A percentile compares a stretch with the other conserved stretches of the same genome.
phyloP scores from a whole-genome alignment of 2,113 vertebrate species.

The Thinocorus orbignyianus region DNA sequence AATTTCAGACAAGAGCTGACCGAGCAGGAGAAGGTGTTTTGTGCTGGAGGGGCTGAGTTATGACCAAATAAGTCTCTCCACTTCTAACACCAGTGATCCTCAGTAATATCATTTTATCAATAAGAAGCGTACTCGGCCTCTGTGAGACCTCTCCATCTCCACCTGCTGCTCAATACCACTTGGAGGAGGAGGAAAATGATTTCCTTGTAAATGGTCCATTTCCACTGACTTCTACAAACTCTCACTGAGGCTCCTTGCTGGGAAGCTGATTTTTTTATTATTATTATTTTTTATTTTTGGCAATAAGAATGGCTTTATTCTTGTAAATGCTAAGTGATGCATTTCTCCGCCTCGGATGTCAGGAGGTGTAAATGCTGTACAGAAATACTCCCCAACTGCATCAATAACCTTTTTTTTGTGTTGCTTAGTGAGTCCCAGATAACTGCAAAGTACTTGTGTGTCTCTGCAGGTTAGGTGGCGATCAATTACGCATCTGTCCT shows the following conservation, averaged over 20 bases:
- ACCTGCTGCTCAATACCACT: not conserved
- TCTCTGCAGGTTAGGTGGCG: not conserved
- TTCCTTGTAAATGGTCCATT: not conserved
- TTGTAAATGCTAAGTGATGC: not conserved
- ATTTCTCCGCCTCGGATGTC: not conserved
- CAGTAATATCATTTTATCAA: not conserved
- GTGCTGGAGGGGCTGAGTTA: not conserved
- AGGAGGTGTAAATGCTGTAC: not conserved
- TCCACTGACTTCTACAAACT: not conserved
- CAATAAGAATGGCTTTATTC: not conserved
- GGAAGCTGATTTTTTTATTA: not conserved
- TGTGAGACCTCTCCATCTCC: not conserved
- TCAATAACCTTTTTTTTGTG: not conserved
- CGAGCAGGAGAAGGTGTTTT: not conserved
- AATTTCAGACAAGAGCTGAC: not conserved
- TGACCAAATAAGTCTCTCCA: not conserved
- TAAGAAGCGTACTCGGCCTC: not conserved
- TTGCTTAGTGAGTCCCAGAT: not conserved
- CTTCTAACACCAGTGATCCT: not conserved
- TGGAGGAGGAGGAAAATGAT: not conserved
- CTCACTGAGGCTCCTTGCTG: not conserved
- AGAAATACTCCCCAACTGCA: not conserved
- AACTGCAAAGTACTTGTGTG: not conserved
- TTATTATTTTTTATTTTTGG: not conserved
- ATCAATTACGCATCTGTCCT: not conserved